A percentile compares a stretch with the other conserved stretches of the same genome.
phyloP scores from a whole-genome alignment of 2,888 invertebrate genomes.

The Pseudococcus longispinus region DNA sequence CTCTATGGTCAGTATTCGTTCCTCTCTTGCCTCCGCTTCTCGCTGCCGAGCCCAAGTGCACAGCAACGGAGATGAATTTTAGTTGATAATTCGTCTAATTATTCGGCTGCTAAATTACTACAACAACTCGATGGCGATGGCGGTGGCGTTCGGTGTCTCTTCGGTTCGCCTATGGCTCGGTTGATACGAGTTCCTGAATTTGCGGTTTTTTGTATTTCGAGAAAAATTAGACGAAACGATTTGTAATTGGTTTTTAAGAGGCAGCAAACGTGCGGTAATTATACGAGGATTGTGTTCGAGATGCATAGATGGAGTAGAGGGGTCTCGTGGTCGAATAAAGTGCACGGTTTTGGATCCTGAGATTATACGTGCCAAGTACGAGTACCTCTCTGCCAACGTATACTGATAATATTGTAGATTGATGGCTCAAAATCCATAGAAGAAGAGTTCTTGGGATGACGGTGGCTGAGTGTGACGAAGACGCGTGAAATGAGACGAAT shows the following conservation, averaged over 20 bases:
- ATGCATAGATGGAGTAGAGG: neutral
- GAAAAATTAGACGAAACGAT: neutral
- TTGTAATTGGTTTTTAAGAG: conserved; percentile 5
- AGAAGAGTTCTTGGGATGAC: neutral
- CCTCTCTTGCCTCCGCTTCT: neutral
- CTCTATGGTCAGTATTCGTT: neutral
- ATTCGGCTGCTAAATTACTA: conserved; percentile 15
- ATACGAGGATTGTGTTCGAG: neutral
- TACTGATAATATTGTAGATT: neutral
- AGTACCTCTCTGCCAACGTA: neutral
- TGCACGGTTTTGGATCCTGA: neutral
- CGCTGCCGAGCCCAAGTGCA: neutral
- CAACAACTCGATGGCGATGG: neutral
- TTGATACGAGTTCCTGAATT: neutral
- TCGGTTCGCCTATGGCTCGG: neutral
- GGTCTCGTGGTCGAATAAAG: neutral
- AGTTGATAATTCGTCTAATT: conserved; percentile 40
- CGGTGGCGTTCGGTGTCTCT: neutral
- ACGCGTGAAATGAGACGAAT: conserved; percentile 22
- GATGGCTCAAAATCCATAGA: neutral
- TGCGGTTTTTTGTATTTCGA: neutral
- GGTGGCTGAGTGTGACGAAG: neutral
- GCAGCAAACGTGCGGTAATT: neutral
- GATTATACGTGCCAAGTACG: neutral
- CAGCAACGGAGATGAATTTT: conserved; percentile 24